Conservation (phyloP, 2,113 vertebrate species). For the Calypte anna region DNA sequence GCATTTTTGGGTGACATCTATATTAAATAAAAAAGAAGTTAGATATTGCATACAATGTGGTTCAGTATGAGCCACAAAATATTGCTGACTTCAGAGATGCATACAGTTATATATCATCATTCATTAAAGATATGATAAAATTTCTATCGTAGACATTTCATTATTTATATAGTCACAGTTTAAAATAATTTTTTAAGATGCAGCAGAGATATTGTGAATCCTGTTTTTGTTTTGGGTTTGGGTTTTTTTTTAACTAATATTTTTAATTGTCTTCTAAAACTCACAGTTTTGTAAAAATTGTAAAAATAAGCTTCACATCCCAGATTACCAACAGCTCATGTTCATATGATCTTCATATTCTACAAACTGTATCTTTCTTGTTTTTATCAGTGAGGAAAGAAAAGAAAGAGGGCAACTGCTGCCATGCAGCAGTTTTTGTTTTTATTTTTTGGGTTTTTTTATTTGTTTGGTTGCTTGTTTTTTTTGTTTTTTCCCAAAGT, state of each 20-base stretch:
- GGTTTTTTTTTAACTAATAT: not conserved
- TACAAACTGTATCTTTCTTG: not conserved
- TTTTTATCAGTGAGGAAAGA: not conserved
- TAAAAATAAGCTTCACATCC: not conserved
- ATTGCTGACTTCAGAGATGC: not conserved
- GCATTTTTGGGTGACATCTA: not conserved
- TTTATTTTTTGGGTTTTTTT: too few relatives aligned
- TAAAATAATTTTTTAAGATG: not conserved
- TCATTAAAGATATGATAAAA: not conserved
- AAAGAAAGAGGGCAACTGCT: not conserved
- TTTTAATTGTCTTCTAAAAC: not conserved
- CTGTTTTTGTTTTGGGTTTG: too few relatives aligned
- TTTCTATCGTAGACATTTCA: not conserved
- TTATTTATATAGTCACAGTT: not conserved
- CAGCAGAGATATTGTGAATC: not conserved
- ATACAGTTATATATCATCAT: not conserved
- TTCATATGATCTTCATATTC: not conserved
- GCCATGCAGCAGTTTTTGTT: accelerated
- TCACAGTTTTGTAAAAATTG: not conserved
- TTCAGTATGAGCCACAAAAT: not conserved
- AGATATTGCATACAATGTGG: not conserved
- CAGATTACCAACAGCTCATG: not conserved
- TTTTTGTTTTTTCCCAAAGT: not conserved
- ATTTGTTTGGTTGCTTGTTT: too few relatives aligned
- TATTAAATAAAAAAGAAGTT: not conserved